Base-by-base conservation (phyloP, 2,888 invertebrate genomes). In the Achlya flavicornis region DNA sequence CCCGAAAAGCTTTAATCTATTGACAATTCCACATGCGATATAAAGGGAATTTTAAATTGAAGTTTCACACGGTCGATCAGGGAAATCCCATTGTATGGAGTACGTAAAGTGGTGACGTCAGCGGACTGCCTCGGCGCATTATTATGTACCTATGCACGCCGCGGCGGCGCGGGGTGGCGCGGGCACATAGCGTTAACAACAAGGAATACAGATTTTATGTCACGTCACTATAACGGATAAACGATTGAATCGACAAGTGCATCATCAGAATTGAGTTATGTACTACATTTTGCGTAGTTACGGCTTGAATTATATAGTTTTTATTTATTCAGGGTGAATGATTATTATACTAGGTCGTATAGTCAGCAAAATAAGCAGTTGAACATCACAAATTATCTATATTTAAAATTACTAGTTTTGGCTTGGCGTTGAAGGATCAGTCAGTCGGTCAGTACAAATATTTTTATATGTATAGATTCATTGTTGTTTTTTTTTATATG, bases 61-160 rank as follows among this genome's bases (percentile, higher is more conserved):
- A 43, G 57, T 43, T 79, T 82, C 80, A 74, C 82, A 80, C 79
- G 82, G 69, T 78, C 69, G 41, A 66, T 62, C 32, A 74, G 81
- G 84, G 80, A 79, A 81, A 77, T 71, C 83, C 83, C 79, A 74
- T 61, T 66, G 64, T 67, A 70, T 68, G 4, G 53, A 19, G 19
- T 53, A 3, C 61, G 62, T 61, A 46, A 43, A 53, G 48, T 61
- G 61, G 62, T 75, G 79, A 78, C 79, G 80, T 78, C 53, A 19
- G 53, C 53, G 19, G 53, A 61, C 26, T 58, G 48, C 5, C 61
- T 46, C 58, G 48, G 16, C 64, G 73, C 73, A 73, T 75, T 70
- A 71, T 65, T 77, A 74, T 72, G 75, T 61, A n/a, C n/a, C n/a
- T n/a, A 63, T 58, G 53, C 76, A 72, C 70, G 75, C 70, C 57